Evolutionary conservation across 2,888 invertebrate species (phyloP).

Genomic region (Trichopria drosophilae): DNA sequence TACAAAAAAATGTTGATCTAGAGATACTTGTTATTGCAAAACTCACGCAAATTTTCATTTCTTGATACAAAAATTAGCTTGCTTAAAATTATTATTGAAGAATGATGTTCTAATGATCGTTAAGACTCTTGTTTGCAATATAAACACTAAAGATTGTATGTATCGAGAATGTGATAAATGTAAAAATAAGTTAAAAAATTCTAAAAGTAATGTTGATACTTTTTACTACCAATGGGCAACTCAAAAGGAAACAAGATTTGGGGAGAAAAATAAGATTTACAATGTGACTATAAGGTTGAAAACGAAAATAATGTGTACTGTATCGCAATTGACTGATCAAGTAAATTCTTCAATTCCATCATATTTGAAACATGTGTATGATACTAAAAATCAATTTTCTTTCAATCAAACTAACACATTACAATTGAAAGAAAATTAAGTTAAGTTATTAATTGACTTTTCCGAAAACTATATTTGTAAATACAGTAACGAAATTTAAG

Average conservation of each 20-base stretch:
- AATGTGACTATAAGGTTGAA: constrained; percentile 14
- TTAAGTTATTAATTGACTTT: too few species aligned
- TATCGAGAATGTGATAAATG: constrained; percentile 14
- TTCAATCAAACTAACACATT: too few species aligned
- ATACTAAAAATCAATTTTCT: constrained; percentile 11
- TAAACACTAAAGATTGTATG: constrained; percentile 9
- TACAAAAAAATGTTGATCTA: constrained; percentile 14
- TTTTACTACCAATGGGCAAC: constrained; percentile 24
- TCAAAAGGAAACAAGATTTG: constrained; percentile 11
- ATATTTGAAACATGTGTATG: constrained; percentile 9
- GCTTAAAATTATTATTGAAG: constrained; percentile 12
- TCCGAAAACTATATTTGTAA: too few species aligned
- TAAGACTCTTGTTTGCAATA: constrained; percentile 11
- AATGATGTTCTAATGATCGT: constrained; percentile 2
- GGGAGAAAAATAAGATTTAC: constrained; percentile 19
- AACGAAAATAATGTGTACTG: constrained; percentile 7
- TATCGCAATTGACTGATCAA: constrained; percentile 1
- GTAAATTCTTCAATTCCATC: too few species aligned
- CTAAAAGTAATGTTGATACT: constrained; percentile 1
- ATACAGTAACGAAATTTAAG: too few species aligned
- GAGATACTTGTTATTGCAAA: constrained; percentile 24
- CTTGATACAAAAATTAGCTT: constrained; percentile 8
- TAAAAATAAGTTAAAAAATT: constrained; percentile 2
- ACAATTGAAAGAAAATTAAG: too few species aligned
- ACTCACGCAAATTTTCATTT: constrained; percentile 25